phyloP scores from a whole-genome alignment of 2,888 invertebrate species.

The Poecilobothrus nobilitatus region DNA sequence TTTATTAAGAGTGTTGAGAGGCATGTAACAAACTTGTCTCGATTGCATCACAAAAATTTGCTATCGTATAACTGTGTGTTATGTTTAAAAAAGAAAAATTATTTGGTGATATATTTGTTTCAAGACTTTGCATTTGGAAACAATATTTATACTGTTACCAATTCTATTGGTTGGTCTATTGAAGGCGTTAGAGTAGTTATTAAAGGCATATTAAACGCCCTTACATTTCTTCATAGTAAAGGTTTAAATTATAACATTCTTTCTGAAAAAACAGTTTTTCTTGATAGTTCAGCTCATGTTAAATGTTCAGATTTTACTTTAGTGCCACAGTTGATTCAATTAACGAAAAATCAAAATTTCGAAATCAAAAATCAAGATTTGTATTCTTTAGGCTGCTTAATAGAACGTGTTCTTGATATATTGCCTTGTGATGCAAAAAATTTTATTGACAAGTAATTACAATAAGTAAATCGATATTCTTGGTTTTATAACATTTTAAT shows the following conservation, averaged over 20 bases:
- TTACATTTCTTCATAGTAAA: conserved; percentile 71
- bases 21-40: conserved; percentile 63
- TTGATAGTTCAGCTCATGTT: conserved; percentile 56
- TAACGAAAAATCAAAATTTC: conserved; percentile 34
- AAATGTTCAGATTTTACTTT: conserved; percentile 40
- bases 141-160: conserved; percentile 38
- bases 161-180: conserved; percentile 40
- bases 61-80: conserved; percentile 69
- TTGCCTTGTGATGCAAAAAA: conserved; percentile 40
- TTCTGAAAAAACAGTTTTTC: conserved; percentile 62
- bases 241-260: conserved; percentile 79
- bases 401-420: conserved; percentile 38
- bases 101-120: conserved; percentile 57
- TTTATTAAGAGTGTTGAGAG: conserved; percentile 54
- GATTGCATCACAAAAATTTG: conserved; percentile 62
- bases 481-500: conserved; percentile 24
- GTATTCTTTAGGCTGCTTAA: conserved; percentile 40
- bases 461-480: conserved; percentile 46
- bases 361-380: conserved; percentile 36
- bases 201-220: conserved; percentile 61
- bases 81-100: conserved; percentile 52
- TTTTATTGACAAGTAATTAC: conserved; percentile 49
- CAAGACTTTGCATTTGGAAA: conserved; percentile 55
- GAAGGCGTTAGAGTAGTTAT: conserved; percentile 51
- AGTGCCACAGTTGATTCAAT: conserved; percentile 37